Evolutionary conservation across 1,140 invertebrate species (phyloP), one percentile per base, ranked within the genome.

Genomic region (Neocloeon triangulifer): DNA sequence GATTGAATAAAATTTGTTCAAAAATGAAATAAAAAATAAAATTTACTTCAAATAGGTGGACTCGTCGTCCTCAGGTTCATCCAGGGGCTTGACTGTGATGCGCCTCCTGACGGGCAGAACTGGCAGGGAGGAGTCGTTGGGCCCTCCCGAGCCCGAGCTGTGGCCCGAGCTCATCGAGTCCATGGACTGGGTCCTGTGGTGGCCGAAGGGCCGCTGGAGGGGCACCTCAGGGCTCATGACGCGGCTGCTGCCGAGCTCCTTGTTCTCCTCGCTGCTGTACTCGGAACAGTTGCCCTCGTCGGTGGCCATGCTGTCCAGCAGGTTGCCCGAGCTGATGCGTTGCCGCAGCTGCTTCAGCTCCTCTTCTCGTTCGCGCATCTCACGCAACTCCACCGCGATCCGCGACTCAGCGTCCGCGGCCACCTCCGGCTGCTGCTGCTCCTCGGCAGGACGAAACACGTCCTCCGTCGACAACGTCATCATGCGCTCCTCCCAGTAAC

Each of bases 371-470:
- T 56, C 50, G 28, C 46, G 43, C 38, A 53, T 42, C 37, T 60
- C 54, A 13, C 55, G 40, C 16, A 62, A 47, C 37, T 62, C 59
- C 20, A 46, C 40, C 4, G 56, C 58, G 22, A 62, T 62, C 22
- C 50, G 47, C 25, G 49, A 51, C 37, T 60, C 58, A 0, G 49
- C 34, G 1, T 36, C 13, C 20, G 50, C 46, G 27, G 42, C 45
- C 33, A 57, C 54, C 35, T 56, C 51, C 17, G 34, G 37, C 39
- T 58, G 56, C n/a, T 52, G 34, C 14, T n/a, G 13, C 19, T 8
- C 19, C 19, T 19, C 30, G 7, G 18, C 21, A 4, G 8, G 9
- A 5, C 27, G 15, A 9, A 16, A 9, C n/a, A n/a, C 27, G 5
- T 14, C 27, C 3, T 29, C 27, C 12, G 41, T 37, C 1, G 28